A percentile compares a stretch with the other conserved stretches of the same genome.
Evolutionary conservation across 2,888 invertebrate genomes (phyloP).

Genomic region (Dicyrtoma fusca): DNA sequence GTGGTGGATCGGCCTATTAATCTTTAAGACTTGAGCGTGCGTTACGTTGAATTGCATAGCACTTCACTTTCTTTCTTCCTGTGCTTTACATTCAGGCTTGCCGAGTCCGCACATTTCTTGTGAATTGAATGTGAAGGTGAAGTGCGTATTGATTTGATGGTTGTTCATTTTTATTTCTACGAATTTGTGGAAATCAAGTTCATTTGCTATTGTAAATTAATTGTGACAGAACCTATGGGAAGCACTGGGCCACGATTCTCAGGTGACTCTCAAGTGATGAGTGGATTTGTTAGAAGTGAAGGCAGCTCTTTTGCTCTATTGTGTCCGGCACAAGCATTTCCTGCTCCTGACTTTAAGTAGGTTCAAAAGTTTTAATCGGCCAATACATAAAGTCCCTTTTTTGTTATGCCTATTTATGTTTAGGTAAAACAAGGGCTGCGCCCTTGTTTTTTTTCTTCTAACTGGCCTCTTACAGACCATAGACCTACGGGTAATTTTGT

Average conservation of each 20-base stretch:
- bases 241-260: constrained; percentile 61
- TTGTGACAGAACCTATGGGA: constrained; percentile 55
- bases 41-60: no score
- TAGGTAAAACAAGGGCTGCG: no score
- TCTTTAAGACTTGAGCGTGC: no score
- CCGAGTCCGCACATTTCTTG: neutral
- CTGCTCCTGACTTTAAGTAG: constrained; percentile 39
- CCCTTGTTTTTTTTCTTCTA: no score
- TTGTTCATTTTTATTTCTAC: no score
- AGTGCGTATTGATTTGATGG: neutral
- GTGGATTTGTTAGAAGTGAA: constrained; percentile 27
- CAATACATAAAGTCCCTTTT: no score
- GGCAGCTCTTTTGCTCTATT: constrained; percentile 45
- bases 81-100: neutral
- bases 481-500: no score
- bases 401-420: no score
- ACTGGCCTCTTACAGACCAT: no score
- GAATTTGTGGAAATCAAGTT: constrained; percentile 57
- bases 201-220: constrained; percentile 57
- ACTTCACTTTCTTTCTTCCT: no score
- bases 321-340: constrained; percentile 54
- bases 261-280: constrained; percentile 57
- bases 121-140: no score
- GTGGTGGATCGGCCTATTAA: no score
- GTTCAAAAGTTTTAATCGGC: neutral